Conservation (phyloP, 2,888 invertebrate species). For the Erannis defoliaria region DNA sequence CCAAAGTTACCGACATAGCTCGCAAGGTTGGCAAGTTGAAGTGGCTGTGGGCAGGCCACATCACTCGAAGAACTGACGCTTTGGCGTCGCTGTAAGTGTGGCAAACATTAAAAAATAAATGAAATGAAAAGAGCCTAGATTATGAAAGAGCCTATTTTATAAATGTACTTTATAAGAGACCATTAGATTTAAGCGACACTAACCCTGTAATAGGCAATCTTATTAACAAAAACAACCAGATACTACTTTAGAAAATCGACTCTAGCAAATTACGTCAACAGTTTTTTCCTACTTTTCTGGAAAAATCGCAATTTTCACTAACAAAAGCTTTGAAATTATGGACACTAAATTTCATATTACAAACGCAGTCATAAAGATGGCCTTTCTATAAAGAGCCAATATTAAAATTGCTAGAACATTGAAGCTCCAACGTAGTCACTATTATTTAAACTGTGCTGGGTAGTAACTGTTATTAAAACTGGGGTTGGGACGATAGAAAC, state of each 20-base stretch:
- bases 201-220: constrained; percentile 15
- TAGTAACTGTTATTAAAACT: not conserved
- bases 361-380: constrained; percentile 49
- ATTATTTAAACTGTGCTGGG: constrained; percentile 18
- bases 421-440: constrained; percentile 39
- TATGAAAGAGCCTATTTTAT: not conserved
- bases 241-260: constrained; percentile 24
- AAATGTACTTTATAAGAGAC: constrained; percentile 6
- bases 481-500: not conserved
- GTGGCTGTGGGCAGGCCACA: too few species aligned
- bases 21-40: too few species aligned
- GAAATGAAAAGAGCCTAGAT: too few species aligned
- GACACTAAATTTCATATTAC: constrained; percentile 59
- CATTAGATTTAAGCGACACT: constrained; percentile 6
- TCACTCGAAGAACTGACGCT: too few species aligned
- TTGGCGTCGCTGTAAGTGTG: too few species aligned
- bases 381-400: constrained; percentile 56
- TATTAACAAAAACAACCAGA: constrained; percentile 16
- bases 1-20: too few species aligned
- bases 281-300: constrained; percentile 34
- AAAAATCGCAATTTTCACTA: constrained; percentile 43
- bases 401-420: constrained; percentile 63
- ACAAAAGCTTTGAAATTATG: constrained; percentile 46
- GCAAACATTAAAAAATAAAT: too few species aligned
- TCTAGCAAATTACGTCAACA: constrained; percentile 19